Conservation (phyloP, 2,888 invertebrate species). For the Teleogryllus oceanicus region DNA sequence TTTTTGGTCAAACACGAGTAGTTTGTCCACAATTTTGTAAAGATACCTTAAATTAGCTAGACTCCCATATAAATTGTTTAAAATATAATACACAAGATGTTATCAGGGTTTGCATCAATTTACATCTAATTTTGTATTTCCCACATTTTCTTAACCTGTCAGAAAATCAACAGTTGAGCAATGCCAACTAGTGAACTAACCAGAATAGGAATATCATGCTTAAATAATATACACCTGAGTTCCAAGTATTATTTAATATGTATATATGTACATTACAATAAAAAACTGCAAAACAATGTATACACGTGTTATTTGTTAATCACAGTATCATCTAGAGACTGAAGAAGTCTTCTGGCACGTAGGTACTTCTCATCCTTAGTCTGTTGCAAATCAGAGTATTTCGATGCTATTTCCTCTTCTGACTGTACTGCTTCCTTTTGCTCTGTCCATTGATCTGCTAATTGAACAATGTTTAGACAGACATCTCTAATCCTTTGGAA, state of each 20-base stretch:
- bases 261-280: not conserved
- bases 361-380: slow-evolving; percentile 50
- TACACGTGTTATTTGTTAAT: not conserved
- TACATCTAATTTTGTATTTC: no score
- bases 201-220: not conserved
- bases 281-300: not conserved
- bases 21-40: no score
- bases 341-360: slow-evolving; percentile 64
- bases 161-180: no score
- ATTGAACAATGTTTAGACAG: slow-evolving; percentile 62
- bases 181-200: no score
- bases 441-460: slow-evolving; percentile 51
- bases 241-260: slow-evolving; percentile 12
- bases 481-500: slow-evolving; percentile 59
- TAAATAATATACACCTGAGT: not conserved
- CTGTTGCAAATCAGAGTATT: slow-evolving; percentile 43
- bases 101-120: no score
- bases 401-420: slow-evolving; percentile 47
- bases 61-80: no score
- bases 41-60: no score
- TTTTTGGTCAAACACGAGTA: no score
- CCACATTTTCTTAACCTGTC: no score
- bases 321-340: slow-evolving; percentile 53
- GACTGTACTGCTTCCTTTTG: slow-evolving; percentile 40
- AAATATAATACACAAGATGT: no score